Conservation (phyloP, 2,888 invertebrate genomes). For the Nipponacmea schrenckii region DNA sequence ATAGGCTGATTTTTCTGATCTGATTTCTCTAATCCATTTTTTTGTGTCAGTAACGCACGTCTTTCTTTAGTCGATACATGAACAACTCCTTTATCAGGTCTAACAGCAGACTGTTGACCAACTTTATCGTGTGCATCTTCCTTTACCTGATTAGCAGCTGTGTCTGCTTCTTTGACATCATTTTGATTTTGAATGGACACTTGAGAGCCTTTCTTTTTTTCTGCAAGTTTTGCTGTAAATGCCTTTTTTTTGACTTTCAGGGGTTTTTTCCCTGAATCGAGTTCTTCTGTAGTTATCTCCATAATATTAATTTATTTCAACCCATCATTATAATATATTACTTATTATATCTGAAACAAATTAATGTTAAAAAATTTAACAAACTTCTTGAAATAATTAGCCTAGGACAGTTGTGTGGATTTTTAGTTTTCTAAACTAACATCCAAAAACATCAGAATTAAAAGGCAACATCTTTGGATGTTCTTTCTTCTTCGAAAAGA, state of each 20-base stretch:
- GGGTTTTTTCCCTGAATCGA: not conserved
- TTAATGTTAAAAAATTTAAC: too few relatives aligned
- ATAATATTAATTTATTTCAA: too few relatives aligned
- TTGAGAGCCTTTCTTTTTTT: constrained; percentile 35
- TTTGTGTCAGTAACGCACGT: not conserved
- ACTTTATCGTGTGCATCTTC: not conserved
- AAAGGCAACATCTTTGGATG: too few relatives aligned
- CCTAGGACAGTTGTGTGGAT: too few relatives aligned
- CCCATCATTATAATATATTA: too few relatives aligned
- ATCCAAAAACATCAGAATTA: too few relatives aligned
- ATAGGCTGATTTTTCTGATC: not conserved
- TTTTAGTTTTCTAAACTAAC: too few relatives aligned
- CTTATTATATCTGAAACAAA: too few relatives aligned
- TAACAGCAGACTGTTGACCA: not conserved
- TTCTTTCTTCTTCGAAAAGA: too few relatives aligned
- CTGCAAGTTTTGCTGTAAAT: constrained; percentile 53
- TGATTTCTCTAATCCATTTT: not conserved
- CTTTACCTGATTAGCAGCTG: not conserved
- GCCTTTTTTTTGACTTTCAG: constrained; percentile 45
- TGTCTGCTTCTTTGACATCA: constrained; percentile 15
- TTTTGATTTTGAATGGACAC: constrained; percentile 22
- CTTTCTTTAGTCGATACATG: not conserved
- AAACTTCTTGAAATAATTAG: too few relatives aligned
- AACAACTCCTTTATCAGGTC: not conserved
- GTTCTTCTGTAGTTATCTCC: too few relatives aligned